Conservation (phyloP, 2,888 invertebrate genomes). For the Eledona agricola region DNA sequence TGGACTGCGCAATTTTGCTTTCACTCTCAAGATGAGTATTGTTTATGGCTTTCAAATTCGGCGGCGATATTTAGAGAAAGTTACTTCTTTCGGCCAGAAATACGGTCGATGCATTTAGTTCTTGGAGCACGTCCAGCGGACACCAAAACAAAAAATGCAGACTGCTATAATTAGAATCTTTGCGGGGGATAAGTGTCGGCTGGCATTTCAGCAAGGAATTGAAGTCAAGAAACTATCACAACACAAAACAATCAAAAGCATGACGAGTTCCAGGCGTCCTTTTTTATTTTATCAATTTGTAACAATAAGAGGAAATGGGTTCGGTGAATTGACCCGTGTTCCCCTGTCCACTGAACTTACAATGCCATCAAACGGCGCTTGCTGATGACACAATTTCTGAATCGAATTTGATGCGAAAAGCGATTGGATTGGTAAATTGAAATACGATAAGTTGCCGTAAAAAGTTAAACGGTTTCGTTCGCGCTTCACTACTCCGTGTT, state of each 20-base stretch:
- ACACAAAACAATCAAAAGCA: constrained; percentile 1
- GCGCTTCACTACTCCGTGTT: too few species aligned
- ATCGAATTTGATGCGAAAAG: not conserved
- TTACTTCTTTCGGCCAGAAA: not conserved
- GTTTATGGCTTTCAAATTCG: constrained; percentile 1
- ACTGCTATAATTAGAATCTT: constrained; percentile 12
- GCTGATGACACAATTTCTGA: too few species aligned
- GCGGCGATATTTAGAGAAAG: not conserved
- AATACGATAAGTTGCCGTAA: constrained; percentile 1
- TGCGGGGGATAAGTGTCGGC: constrained; percentile 16
- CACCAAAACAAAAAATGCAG: constrained; percentile 13
- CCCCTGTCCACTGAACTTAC: constrained; percentile 7
- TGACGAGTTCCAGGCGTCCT: not conserved
- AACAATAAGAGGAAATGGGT: constrained; percentile 6
- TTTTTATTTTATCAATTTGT: constrained; percentile 1
- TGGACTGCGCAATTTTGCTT: constrained; percentile 5
- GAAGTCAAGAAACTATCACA: constrained; percentile 10
- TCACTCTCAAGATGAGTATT: not conserved
- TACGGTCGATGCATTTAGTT: constrained; percentile 1
- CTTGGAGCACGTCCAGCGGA: not conserved
- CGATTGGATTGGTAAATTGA: not conserved
- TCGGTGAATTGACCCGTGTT: constrained; percentile 1
- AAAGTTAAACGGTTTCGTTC: too few species aligned
- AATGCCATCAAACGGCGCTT: not conserved
- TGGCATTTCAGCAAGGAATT: constrained; percentile 17